phyloP scores from a whole-genome alignment of 2,888 invertebrate species.

The Melanostoma scalare region DNA sequence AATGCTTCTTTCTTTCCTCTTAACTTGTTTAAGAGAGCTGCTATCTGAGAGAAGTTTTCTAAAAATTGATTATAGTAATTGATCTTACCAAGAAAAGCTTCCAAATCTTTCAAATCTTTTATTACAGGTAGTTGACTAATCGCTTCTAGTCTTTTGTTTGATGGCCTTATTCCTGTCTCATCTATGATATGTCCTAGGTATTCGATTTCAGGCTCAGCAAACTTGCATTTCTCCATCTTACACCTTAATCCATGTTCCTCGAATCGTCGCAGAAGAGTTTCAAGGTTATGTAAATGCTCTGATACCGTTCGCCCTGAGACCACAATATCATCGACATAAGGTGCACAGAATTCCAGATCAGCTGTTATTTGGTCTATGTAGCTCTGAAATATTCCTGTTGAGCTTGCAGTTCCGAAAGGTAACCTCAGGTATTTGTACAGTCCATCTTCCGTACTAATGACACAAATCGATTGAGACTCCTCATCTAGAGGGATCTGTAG shows the following conservation, averaged over 20 bases:
- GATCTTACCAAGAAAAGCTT: constrained; percentile 61
- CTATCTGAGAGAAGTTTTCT: constrained; percentile 52
- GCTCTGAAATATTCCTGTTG: constrained; percentile 12
- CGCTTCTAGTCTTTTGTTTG: constrained; percentile 39
- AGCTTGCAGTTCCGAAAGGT: constrained; percentile 13
- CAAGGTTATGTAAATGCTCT: not conserved
- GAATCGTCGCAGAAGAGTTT: not conserved
- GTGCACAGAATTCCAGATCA: constrained; percentile 8
- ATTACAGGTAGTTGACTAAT: constrained; percentile 42
- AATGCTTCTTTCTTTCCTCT: not conserved
- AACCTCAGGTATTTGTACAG: constrained; percentile 6
- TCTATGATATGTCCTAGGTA: constrained; percentile 65
- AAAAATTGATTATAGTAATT: constrained; percentile 67
- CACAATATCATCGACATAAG: not conserved
- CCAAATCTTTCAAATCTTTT: constrained; percentile 8
- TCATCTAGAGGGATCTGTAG: constrained; percentile 10
- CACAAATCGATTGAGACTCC: constrained; percentile 10
- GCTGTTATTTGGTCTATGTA: constrained; percentile 14
- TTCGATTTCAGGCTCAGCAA: constrained; percentile 52
- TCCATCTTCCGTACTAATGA: not conserved
- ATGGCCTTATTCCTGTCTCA: constrained; percentile 37
- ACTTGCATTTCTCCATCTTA: constrained; percentile 42
- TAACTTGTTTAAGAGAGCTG: constrained; percentile 56
- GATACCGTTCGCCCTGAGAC: no score
- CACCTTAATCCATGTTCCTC: constrained; percentile 34